A percentile compares a stretch with the other conserved stretches of the same genome.
Evolutionary conservation across 2,113 vertebrate genomes (phyloP).

Genomic region (Ascaphus truei): DNA sequence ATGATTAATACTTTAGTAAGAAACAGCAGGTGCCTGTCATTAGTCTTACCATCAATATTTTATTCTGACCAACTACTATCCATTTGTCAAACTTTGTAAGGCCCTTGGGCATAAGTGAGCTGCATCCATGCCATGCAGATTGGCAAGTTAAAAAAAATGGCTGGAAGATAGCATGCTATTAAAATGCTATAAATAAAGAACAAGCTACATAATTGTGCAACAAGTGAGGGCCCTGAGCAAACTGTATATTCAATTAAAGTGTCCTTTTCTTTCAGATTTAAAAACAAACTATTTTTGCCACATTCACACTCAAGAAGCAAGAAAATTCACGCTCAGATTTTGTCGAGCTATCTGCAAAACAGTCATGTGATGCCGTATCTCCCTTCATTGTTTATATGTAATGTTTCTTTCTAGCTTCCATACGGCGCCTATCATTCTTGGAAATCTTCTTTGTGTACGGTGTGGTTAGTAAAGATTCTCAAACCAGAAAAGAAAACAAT

Average conservation of each 20-base stretch:
- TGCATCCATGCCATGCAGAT: conserved; percentile 5
- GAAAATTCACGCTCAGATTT: conserved; percentile 4
- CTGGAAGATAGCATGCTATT: conserved; percentile 8
- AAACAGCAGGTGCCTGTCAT: neutral
- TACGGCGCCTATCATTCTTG: no score
- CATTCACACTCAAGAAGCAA: neutral
- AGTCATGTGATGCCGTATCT: no score
- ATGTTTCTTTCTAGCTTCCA: no score
- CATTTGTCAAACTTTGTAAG: conserved; percentile 2
- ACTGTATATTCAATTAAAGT: conserved; percentile 28
- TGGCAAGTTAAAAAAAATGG: neutral
- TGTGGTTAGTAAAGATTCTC: no score
- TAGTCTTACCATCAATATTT: neutral
- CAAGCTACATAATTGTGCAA: conserved; percentile 3
- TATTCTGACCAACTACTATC: neutral
- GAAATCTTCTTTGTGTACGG: no score
- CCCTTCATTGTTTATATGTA: no score
- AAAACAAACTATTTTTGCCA: conserved; percentile 20
- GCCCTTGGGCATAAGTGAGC: neutral
- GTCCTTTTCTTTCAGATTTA: conserved; percentile 10
- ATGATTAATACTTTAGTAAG: neutral
- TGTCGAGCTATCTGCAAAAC: conserved; percentile 27
- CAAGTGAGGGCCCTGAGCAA: conserved; percentile 10
- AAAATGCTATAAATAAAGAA: conserved; percentile 24
- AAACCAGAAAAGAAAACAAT: no score